These are phyloP conservation scores for Oxycera nigricornis DNA, from an alignment of 2,888 invertebrate genomes.

Conservation along the genomic window DNA sequence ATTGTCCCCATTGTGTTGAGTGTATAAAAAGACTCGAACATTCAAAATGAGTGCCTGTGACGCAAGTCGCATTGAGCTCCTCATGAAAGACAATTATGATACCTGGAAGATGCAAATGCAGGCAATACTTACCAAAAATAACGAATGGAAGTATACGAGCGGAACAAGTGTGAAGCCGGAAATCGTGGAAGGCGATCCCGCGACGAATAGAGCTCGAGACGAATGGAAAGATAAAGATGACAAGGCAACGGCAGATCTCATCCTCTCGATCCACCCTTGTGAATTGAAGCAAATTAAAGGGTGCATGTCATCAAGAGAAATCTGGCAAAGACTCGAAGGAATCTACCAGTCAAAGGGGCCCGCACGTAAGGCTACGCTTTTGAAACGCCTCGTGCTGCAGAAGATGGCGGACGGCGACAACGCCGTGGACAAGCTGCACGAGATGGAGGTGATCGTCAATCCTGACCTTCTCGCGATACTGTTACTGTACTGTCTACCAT, in stretches of 20 bases:
- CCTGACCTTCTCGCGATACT: slow-evolving; percentile 51
- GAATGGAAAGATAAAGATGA: background rate
- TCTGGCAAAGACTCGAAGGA: slow-evolving; percentile 54
- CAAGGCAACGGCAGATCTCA: slow-evolving; percentile 4
- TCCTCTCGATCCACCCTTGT: background rate
- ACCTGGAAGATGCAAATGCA: slow-evolving; percentile 19
- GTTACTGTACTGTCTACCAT: slow-evolving; percentile 53
- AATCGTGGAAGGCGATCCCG: background rate
- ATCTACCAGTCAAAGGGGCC: slow-evolving; percentile 56
- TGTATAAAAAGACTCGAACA: no score
- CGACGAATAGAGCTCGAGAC: background rate
- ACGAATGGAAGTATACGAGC: background rate
- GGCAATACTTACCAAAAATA: background rate
- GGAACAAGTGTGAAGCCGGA: background rate
- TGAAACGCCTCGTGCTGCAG: slow-evolving; percentile 54
- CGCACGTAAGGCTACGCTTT: slow-evolving; percentile 55
- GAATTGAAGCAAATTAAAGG: slow-evolving; percentile 52
- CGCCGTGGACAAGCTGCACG: slow-evolving; percentile 52
- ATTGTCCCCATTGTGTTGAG: no score
- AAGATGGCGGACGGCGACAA: slow-evolving; percentile 54
- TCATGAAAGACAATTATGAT: background rate
- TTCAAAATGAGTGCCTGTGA: background rate
- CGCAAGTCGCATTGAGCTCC: background rate
- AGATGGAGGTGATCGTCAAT: slow-evolving; percentile 51
- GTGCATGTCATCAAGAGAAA: slow-evolving; percentile 50